Evolutionary conservation across 1,140 invertebrate genomes (phyloP).

Genomic region (Cardiocondyla obscurior): DNA sequence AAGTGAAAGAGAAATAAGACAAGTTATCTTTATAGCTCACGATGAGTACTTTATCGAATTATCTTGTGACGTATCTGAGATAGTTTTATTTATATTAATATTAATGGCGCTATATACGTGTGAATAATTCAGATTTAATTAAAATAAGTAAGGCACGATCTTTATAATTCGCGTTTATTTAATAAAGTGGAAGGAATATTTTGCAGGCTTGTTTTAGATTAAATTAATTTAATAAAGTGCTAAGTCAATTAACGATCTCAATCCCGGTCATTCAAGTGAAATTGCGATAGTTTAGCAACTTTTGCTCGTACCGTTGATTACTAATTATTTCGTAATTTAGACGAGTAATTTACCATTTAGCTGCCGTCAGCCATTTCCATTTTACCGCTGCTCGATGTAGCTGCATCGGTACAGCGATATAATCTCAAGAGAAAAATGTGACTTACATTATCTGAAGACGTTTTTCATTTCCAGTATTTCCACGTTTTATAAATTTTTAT

Average conservation of each 20-base stretch:
- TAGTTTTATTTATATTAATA: neutral
- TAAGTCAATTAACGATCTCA: constrained; percentile 7
- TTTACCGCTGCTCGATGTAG: neutral
- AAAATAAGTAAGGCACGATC: neutral
- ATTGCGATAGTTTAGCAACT: constrained; percentile 19
- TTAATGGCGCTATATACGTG: neutral
- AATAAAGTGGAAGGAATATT: neutral
- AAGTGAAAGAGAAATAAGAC: neutral
- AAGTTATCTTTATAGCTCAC: neutral
- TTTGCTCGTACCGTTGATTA: neutral
- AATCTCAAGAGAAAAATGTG: neutral
- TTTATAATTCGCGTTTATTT: constrained; percentile 14
- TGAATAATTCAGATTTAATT: neutral
- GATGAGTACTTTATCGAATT: neutral
- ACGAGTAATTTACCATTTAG: constrained; percentile 1
- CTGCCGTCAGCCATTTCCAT: neutral
- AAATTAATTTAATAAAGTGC: constrained; percentile 34
- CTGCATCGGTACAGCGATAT: neutral
- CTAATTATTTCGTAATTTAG: constrained; percentile 25
- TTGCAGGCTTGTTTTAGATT: neutral
- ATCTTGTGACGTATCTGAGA: neutral
- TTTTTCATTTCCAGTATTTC: neutral
- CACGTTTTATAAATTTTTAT: neutral
- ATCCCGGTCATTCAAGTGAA: neutral
- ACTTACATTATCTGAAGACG: constrained; percentile 32